Evolutionary conservation across 2,113 vertebrate species (phyloP), one percentile per base, ranked within the genome.

Genomic region (Leiothrix lutea): DNA sequence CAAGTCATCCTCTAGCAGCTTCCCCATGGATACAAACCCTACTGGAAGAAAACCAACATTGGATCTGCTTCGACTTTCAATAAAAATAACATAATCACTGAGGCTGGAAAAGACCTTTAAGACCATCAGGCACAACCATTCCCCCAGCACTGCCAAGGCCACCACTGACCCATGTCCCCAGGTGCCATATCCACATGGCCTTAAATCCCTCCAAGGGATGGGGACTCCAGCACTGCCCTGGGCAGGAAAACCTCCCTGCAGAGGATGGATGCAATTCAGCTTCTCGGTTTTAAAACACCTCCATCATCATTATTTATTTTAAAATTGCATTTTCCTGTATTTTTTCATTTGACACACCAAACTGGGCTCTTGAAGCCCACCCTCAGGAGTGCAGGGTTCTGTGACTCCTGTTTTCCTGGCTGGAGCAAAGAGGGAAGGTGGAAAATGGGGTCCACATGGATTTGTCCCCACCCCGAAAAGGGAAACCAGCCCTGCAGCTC

Each of bases 101-200:
- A 33, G 38, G 14, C 17, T 64, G 61, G 38, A 67, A 54, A 73
- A 42, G 15, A 54, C 6, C 25, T 67, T 36, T 11, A 36, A 18
- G 45, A 33, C 19, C 19, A 28, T 7, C 9, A 31, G 40, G 35
- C 11, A 14, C 47, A 23, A 11, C 24, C 10, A 15, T 35, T 61
- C 15, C 47, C 23, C 19, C n/a, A 61, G 53, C 40, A 36, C 25
- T 67, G 50, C 50, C 65, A 51, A 18, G 28, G 18, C n/a, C 67
- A 86, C 60, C 40, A 20, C 22, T 42, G 24, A 4, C 5, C 38
- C 53, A 0, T 5, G 40, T 54, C 26, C 60, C 40, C 47, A 40
- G 3, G 44, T 45, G 57, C 14, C 44, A 38, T 56, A 57, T 70
- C 14, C 70, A 31, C 33, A 14, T 0, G 0, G 5, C 8, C 31